phyloP scores from a whole-genome alignment of 2,888 invertebrate species.

The Chrysolina oricalcia region DNA sequence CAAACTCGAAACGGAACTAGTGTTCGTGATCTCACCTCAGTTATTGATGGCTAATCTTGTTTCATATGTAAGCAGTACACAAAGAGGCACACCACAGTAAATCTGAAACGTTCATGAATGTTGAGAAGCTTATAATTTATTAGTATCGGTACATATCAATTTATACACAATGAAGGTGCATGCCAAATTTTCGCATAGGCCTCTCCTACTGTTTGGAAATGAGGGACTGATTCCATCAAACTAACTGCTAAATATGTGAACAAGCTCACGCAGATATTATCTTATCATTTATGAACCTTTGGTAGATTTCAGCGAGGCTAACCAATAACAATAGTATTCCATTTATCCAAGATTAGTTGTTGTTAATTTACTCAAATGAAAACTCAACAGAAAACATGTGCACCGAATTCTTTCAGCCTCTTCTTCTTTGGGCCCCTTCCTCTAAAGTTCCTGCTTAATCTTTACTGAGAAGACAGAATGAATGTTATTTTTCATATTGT shows the following conservation, averaged over 20 bases:
- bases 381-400: slow-evolving; percentile 36
- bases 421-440: background rate
- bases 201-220: no score
- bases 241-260: background rate
- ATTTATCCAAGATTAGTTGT: slow-evolving; percentile 27
- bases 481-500: background rate
- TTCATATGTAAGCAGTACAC: background rate
- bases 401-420: slow-evolving; percentile 39
- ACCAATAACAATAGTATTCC: background rate
- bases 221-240: background rate
- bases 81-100: no score
- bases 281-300: background rate
- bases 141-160: no score
- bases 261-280: background rate
- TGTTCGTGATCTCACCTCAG: background rate
- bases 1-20: no score
- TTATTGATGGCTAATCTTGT: background rate
- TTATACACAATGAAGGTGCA: no score
- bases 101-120: no score
- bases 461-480: no score
- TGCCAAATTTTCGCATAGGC: no score
- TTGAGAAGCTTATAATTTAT: no score
- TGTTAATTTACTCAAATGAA: background rate
- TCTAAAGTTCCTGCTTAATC: no score
- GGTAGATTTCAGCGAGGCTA: background rate